Evolutionary conservation across 1,140 invertebrate species (phyloP), one percentile per base, ranked within the genome.

Genomic region (Heliconius eleuchia): DNA sequence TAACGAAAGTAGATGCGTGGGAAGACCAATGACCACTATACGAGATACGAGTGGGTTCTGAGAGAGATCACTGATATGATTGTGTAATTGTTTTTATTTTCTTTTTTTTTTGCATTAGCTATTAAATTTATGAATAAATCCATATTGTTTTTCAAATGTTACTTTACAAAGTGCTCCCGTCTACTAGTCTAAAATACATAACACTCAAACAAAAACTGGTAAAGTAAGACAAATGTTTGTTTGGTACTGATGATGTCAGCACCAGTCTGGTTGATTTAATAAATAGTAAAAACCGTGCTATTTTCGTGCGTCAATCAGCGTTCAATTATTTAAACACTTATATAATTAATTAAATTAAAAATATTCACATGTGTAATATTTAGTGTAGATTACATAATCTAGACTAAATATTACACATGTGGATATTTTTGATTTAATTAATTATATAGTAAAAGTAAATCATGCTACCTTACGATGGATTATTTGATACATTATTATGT

Each of bases 211-310:
- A 60, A 60, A 60, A 60, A 60, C 27, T 9, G 13, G 13, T 46
- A 23, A 23, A 60, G 23, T 8, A 27, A 27, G 23, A 23, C 57
- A 27, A 60, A 60, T 60, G n/a, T 23, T 23, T 60, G 57, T 60
- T 60, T 11, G n/a, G n/a, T 3, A 60, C 19, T 60, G 82, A 84
- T 90, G 85, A 89, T 84, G 84, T 88, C 87, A 88, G 74, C 13
- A 46, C 4, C 42, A 73, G 75, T 82, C 81, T 79, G 77, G 82
- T 80, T 77, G 76, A 82, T 80, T 87, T 83, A 82, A 77, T 79
- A 83, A 86, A 79, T 50, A 73, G 76, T 50, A n/a, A 82, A 79
- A 84, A 85, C 42, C 42, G 42, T 46, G 42, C 13, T 46, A 46
- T 46, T 46, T 80, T 82, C 82, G 78, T 90, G 82, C 84, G 84